Conservation (phyloP, 2,888 invertebrate species). For the Sepioteuthis lessoniana region DNA sequence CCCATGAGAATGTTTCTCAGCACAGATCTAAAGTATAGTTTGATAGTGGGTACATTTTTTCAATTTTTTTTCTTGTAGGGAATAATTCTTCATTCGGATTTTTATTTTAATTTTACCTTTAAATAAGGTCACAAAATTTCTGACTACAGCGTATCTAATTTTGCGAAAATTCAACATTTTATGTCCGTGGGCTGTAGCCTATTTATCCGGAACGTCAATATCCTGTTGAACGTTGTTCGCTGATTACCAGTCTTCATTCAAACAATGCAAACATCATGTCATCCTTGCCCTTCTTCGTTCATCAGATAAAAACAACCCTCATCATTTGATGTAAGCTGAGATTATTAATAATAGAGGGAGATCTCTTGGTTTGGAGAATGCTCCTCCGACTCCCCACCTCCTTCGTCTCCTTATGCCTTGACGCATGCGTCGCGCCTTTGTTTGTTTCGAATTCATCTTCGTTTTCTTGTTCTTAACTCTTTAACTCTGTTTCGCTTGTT, state of each 20-base stretch:
- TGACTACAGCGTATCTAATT: not conserved
- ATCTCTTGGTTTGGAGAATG: no score
- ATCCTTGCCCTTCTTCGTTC: not conserved
- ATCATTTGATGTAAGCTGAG: not conserved
- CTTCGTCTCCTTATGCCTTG: no score
- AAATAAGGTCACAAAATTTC: not conserved
- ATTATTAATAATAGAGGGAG: not conserved
- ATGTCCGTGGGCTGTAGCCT: not conserved
- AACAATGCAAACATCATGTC: not conserved
- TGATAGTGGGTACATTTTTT: no score
- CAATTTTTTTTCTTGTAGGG: no score
- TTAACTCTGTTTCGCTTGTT: not conserved
- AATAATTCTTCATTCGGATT: no score
- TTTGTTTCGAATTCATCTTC: not conserved
- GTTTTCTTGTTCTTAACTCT: not conserved
- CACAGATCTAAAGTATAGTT: no score
- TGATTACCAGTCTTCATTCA: not conserved
- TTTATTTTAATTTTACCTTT: not conserved
- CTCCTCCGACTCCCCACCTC: no score
- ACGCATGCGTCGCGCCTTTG: no score
- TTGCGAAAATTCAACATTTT: not conserved
- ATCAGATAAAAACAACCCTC: slow-evolving; percentile 33
- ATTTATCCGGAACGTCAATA: not conserved
- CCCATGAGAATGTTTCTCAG: no score
- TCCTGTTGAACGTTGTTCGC: not conserved